Evolutionary conservation across 2,113 vertebrate species (phyloP).

Genomic region (Eurypyga helias): DNA sequence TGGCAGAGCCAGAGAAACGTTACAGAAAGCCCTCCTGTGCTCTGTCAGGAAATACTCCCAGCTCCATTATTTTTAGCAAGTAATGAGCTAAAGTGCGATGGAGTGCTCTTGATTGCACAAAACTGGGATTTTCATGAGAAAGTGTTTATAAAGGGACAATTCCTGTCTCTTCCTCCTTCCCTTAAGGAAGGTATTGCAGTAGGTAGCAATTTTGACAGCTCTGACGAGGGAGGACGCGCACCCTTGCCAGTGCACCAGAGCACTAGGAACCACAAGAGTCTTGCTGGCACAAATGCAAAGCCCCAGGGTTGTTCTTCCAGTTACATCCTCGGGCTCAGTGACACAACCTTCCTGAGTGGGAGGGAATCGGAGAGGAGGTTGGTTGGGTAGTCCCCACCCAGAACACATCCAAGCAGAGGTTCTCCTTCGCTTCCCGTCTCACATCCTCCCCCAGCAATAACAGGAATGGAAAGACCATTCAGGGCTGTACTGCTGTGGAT

Average conservation of each 20-base stretch:
- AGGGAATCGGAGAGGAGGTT: background rate
- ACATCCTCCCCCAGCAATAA: background rate
- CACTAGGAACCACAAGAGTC: background rate
- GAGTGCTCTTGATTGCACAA: background rate
- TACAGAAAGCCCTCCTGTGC: background rate
- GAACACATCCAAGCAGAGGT: background rate
- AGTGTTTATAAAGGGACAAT: background rate
- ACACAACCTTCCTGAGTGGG: background rate
- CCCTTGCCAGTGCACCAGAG: background rate
- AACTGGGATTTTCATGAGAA: background rate
- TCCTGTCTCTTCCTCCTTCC: background rate
- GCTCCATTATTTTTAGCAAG: background rate
- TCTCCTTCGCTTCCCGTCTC: background rate
- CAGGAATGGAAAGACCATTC: background rate
- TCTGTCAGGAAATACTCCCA: background rate
- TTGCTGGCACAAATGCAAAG: background rate
- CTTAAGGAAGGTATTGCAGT: background rate
- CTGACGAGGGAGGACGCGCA: too few relatives aligned
- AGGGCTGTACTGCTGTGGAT: background rate
- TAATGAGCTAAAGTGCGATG: background rate
- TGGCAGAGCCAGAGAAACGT: background rate
- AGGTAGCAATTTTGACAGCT: background rate
- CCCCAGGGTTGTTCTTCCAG: background rate
- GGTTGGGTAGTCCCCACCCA: background rate
- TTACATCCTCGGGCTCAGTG: background rate